These are phyloP conservation scores for Hycleus phaleratus DNA, from an alignment of 1,140 invertebrate species.

Conservation along the genomic window DNA sequence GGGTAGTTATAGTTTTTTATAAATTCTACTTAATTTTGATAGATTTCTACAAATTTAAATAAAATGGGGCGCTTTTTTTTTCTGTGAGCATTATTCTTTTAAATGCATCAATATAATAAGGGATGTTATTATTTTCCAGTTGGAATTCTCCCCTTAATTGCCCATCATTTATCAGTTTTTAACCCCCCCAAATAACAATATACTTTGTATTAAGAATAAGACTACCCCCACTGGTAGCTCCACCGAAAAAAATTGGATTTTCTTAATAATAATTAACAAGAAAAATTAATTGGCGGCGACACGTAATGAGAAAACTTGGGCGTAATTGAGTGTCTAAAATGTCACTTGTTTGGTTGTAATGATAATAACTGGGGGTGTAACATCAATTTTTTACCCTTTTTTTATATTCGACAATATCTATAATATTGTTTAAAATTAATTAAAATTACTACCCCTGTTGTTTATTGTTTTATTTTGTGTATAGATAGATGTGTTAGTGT, in stretches of 20 bases:
- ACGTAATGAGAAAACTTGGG: conserved; percentile 3
- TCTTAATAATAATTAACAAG: too few species aligned
- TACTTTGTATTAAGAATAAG: too few species aligned
- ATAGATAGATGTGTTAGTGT: background rate
- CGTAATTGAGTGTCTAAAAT: conserved; percentile 4
- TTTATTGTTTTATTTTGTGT: background rate
- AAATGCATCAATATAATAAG: conserved; percentile 6
- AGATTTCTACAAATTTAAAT: too few species aligned
- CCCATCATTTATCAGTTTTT: conserved; percentile 9
- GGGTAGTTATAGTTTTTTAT: too few species aligned
- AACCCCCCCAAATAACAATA: background rate
- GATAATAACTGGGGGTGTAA: background rate
- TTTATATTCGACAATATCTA: too few species aligned
- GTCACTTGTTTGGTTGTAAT: conserved; percentile 6
- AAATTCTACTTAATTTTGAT: too few species aligned
- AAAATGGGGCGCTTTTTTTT: too few species aligned
- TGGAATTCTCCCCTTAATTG: conserved; percentile 9
- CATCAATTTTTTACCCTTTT: background rate
- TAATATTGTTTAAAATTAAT: too few species aligned
- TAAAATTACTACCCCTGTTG: too few species aligned
- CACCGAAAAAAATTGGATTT: too few species aligned
- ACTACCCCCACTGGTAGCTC: too few species aligned
- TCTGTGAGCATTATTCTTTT: too few species aligned
- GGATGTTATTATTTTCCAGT: conserved; percentile 1
- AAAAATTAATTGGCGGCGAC: background rate